Evolutionary conservation across 2,113 vertebrate species (phyloP), one percentile per base, ranked within the genome.

Genomic region (Origma solitaria): DNA sequence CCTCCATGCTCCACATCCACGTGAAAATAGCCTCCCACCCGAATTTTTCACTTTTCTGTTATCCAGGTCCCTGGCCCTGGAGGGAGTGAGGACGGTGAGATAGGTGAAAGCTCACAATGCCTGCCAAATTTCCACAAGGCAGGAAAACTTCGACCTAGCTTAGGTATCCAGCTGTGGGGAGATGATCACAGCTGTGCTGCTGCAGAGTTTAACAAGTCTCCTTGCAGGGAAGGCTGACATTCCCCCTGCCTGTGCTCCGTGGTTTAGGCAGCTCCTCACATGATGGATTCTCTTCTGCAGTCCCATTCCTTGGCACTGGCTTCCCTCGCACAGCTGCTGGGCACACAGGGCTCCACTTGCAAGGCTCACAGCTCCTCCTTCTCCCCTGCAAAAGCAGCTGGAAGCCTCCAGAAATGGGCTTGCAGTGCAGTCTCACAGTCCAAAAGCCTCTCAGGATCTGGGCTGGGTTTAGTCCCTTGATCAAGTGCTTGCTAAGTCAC

Each of bases 21-120:
- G 35, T 61, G 78, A 62, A 88, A 77, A 65, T 23, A 19, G 7
- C 37, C 28, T 57, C 25, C 15, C 0, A 0, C 9, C 40, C 40
- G 31, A 47, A 37, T 57, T 73, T 62, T 69, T 83, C 45, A 30
- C 37, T 88, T 65, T 38, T 76, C 42, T 61, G 15, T 49, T 78
- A 24, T 66, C 73, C 72, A 47, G 3, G 7, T 35, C 35, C 8
- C 27, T 2, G 5, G 2, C 4, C 31, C 53, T 76, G 47, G 21
- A 61, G 13, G 15, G 3, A 4, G 0, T 13, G 37, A 88, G 53
- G 28, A 50, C 24, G 14, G 15, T 44, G 45, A 68, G 57, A 19
- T 0, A 61, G 16, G 17, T 6, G 21, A 82, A 51, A 73, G 8
- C 11, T 56, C 0, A 0, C 2, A 11, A 14, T 9, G 4, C 35